These are phyloP conservation scores for Globodera rostochiensis DNA, from an alignment of 1,140 invertebrate genomes.

Conservation along the genomic window DNA sequence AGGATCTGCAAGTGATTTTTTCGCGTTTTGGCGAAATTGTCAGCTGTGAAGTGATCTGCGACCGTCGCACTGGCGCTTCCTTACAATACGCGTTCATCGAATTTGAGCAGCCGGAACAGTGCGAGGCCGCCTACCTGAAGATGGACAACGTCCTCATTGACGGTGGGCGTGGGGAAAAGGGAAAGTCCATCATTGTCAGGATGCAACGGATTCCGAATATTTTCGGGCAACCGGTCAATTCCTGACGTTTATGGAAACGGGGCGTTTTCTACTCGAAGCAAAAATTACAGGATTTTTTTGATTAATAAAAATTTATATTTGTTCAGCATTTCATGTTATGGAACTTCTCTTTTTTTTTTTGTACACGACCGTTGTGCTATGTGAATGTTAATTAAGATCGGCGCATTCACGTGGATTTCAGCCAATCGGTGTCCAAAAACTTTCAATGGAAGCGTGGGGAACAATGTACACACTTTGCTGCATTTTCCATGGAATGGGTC, in stretches of 20 bases:
- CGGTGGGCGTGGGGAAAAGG: constrained; percentile 65
- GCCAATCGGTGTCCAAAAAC: constrained; percentile 80
- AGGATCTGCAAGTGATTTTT: constrained; percentile 84
- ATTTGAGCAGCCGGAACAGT: constrained; percentile 87
- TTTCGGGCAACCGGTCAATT: too few relatives aligned
- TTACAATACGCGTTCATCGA: constrained; percentile 99
- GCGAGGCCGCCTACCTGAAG: constrained; percentile 98
- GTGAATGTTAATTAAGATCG: constrained; percentile 70
- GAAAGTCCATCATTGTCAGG: background rate
- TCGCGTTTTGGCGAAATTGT: constrained; percentile 91
- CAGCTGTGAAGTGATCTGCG: constrained; percentile 94
- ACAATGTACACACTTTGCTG: constrained; percentile 8
- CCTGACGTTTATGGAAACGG: too few relatives aligned
- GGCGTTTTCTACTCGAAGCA: background rate
- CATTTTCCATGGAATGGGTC: background rate
- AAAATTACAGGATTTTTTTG: too few relatives aligned
- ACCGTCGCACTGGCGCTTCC: constrained; percentile 87
- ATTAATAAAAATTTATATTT: too few relatives aligned
- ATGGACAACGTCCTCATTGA: constrained; percentile 99
- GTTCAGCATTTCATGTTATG: too few relatives aligned
- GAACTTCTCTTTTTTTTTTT: too few relatives aligned
- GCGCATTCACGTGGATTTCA: constrained; percentile 98
- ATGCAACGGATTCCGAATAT: too few relatives aligned
- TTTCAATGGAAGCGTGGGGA: constrained; percentile 57
- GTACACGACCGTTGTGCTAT: background rate